These are phyloP conservation scores for Microdon myrmicae DNA, from an alignment of 2,888 invertebrate genomes.

Conservation along the genomic window DNA sequence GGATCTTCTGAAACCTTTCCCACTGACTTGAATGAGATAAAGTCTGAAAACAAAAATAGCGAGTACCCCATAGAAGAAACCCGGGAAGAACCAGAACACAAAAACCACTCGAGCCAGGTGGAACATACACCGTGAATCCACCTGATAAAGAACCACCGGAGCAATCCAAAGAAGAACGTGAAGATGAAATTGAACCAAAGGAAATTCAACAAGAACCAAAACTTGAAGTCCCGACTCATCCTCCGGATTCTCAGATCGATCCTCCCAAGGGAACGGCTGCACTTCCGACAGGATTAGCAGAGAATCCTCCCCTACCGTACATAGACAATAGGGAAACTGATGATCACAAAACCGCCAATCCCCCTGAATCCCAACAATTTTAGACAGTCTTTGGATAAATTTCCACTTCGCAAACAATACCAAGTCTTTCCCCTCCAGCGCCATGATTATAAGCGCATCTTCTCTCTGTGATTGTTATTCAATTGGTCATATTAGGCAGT, in stretches of 20 bases:
- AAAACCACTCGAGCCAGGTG: not conserved
- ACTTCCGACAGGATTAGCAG: not conserved
- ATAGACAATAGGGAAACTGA: too few species aligned
- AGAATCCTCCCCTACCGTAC: slow-evolving; percentile 2
- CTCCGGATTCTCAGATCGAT: too few species aligned
- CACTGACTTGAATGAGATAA: not conserved
- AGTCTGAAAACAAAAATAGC: not conserved
- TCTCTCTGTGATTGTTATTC: slow-evolving; percentile 47
- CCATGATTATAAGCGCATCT: slow-evolving; percentile 19
- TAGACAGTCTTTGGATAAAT: too few species aligned
- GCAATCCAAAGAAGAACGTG: not conserved
- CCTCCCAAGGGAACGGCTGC: not conserved
- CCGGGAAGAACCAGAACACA: not conserved
- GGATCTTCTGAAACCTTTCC: not conserved
- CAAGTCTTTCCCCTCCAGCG: too few species aligned
- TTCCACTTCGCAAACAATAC: too few species aligned
- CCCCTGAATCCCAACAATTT: slow-evolving; percentile 9
- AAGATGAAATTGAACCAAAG: not conserved
- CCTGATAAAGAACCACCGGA: slow-evolving; percentile 12
- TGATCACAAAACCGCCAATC: not conserved
- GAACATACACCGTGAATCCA: slow-evolving; percentile 12
- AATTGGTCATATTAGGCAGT: too few species aligned
- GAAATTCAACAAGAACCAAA: not conserved
- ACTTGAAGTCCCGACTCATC: not conserved
- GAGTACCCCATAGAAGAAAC: not conserved